Evolutionary conservation across 2,797 vertebrate genomes (phyloP), one percentile per base, ranked within the genome.

Genomic region (Bovichtus diacanthus): DNA sequence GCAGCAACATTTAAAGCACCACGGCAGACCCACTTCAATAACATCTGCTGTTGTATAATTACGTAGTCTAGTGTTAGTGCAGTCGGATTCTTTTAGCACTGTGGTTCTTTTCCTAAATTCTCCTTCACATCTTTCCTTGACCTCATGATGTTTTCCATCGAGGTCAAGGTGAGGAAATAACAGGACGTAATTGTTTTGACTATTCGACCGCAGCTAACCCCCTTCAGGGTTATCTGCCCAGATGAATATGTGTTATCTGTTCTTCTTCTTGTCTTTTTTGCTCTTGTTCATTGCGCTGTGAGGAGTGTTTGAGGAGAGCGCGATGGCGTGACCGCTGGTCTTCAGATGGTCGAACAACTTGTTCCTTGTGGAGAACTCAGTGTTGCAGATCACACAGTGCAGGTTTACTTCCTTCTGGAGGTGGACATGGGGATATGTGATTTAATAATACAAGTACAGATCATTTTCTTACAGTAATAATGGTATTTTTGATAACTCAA

Each of bases 341-440:
- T 97, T 98, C 55, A 99, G 93, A 56, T 99, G 98, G 83, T 97
- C 97, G 58, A 99, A 99, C 70, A 99, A 88, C 90, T 99, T 99
- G 92, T 99, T 99, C 87, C 98, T 95, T 1, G 98, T 97, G 58
- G 95, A 55, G 89, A 99, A 99, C 58, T 95, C 95, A 46, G 87
- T 89, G 74, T 93, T 92, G 76, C 98, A 99, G 63, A 95, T 96
- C 63, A 96, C 94, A 60, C 98, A 99, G 80, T 81, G 61, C 71
- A 97, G 93, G 53, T 77, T 93, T n/a, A 68, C 61, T 76, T 97
- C 96, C 83, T 64, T 95, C 96, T 97, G 80, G 3, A 62, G 11
- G 43, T 16, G 36, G 25, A 63, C 62, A 76, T 4, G 0, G 9
- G 25, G 8, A 80, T 1, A 43, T 1, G 5, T 1, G 0, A 75